phyloP scores from a whole-genome alignment of 2,888 invertebrate species.

The Drosophila gaucha region DNA sequence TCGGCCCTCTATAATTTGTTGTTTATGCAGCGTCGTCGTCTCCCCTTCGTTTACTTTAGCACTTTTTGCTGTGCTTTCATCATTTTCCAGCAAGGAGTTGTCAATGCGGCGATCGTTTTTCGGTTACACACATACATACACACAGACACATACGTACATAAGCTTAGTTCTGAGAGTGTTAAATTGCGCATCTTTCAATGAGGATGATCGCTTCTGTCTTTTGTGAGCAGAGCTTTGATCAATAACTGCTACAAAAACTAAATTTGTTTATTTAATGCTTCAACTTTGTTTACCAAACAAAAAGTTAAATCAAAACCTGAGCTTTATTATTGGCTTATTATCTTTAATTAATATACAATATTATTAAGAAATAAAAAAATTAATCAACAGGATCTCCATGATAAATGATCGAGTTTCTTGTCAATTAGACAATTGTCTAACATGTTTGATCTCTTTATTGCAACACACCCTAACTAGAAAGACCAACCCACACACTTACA shows the following conservation, averaged over 20 bases:
- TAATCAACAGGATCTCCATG: not conserved
- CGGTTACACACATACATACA: slow-evolving; percentile 2
- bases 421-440: slow-evolving; percentile 37
- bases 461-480: slow-evolving; percentile 32
- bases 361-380: not conserved
- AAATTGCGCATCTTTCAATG: slow-evolving; percentile 4
- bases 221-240: not conserved
- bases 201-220: not conserved
- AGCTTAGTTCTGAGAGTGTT: not conserved
- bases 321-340: no score
- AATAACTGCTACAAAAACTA: no score
- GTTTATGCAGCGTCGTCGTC: slow-evolving; percentile 46
- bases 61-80: slow-evolving; percentile 57
- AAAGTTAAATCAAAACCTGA: no score
- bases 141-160: not conserved
- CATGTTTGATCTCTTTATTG: not conserved
- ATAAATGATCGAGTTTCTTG: slow-evolving; percentile 5
- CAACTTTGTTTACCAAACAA: not conserved
- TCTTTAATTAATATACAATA: not conserved
- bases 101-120: slow-evolving; percentile 39
- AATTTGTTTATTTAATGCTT: no score
- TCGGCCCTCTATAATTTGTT: slow-evolving; percentile 56
- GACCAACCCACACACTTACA: slow-evolving; percentile 50
- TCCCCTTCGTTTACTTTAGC: slow-evolving; percentile 53
- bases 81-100: slow-evolving; percentile 48